Base-by-base conservation (phyloP, 2,888 invertebrate species). In the Coelinius sp. region DNA sequence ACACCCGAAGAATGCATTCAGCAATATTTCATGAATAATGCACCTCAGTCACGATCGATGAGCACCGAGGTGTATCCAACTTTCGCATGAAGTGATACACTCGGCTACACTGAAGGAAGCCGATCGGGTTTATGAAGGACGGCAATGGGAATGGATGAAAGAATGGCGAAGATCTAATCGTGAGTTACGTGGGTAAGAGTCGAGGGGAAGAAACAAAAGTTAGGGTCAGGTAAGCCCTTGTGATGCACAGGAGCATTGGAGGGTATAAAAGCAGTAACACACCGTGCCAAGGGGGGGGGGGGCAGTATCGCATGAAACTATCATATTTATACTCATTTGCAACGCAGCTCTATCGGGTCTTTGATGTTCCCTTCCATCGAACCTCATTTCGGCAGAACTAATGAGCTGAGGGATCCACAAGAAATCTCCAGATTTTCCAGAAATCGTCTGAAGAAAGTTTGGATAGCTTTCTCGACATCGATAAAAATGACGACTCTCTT, bases 131-230 rank as follows among this genome's bases (percentile, higher is more conserved):
- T 38, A 22, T 70, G 38, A 59, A 59, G 70, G 25, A 65, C 25
- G 70, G 35, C 62, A 49, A 71, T 70, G 66, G 72, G 72, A 53
- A 66, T 66, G 75, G 75, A 73, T 74, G 76, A 78, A 74, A 69
- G 70, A 78, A 76, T 66, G 67, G 53, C 68, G 49, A 77, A 82
- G 83, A 84, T 83, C 81, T 81, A 82, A 84, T 83, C 82, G 81
- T 83, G 82, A 84, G 82, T 82, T 81, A 85, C 82, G 80, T 83
- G 80, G 79, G 79, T 80, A 80, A 80, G 77, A 75, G 12, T 24
- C 17, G 75, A 79, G 79, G 79, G n/a, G n/a, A n/a, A 79, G 74
- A 78, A 79, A 81, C 80, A 81, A 80, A 80, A 81, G 79, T 78
- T 66, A 66, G 44, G 71, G 52, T 41, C 41, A 41, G 62, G 49